Percentiles rank a stretch among this genome's conserved stretches.
Conservation (phyloP, 1,140 invertebrate genomes). For the Solenopsis invicta region DNA sequence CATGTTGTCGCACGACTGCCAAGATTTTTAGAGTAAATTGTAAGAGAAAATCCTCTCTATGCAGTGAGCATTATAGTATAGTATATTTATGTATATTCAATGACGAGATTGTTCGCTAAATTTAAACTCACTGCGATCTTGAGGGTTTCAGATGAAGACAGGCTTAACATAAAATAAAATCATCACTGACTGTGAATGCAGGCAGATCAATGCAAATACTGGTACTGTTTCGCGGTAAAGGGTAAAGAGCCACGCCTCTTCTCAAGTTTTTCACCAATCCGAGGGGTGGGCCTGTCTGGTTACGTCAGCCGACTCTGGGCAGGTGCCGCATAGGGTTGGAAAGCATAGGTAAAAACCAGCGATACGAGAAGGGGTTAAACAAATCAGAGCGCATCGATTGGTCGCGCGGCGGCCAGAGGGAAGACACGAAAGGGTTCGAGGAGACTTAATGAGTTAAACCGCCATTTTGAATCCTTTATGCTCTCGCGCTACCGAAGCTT, state of each 20-base stretch:
- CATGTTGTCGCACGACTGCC: too few relatives aligned
- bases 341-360: neutral
- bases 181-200: neutral
- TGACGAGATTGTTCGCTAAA: neutral
- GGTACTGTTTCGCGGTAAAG: constrained; percentile 62
- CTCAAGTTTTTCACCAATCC: constrained; percentile 76
- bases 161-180: neutral
- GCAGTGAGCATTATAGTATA: too few relatives aligned
- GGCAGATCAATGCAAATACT: neutral
- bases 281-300: constrained; percentile 77
- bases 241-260: constrained; percentile 78
- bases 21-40: too few relatives aligned
- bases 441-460: constrained; percentile 45
- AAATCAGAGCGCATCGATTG: constrained; percentile 79
- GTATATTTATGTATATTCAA: neutral
- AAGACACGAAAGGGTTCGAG: constrained; percentile 56
- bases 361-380: constrained; percentile 81
- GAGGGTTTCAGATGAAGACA: neutral
- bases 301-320: constrained; percentile 77
- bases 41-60: too few relatives aligned
- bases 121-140: neutral
- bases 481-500: neutral
- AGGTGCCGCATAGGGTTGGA: constrained; percentile 80
- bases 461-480: constrained; percentile 65
- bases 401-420: constrained; percentile 50